A percentile compares a stretch with the other conserved stretches of the same genome.
These are phyloP conservation scores for Pseudococcus longispinus DNA, from an alignment of 2,888 invertebrate species.

Conservation along the genomic window DNA sequence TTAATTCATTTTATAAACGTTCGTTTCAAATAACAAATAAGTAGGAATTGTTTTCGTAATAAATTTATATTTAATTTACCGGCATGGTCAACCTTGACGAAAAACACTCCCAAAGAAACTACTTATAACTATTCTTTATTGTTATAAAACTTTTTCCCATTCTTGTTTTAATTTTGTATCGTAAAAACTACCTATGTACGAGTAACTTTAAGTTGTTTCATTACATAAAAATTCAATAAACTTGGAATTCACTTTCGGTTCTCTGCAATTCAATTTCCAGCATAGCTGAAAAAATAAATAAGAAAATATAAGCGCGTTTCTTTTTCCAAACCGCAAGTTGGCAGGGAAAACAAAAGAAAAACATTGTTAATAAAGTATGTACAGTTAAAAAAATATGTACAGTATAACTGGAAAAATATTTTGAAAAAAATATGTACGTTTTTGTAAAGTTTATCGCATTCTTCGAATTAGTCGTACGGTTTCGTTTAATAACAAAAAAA, in stretches of 20 bases:
- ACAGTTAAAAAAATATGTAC: background rate
- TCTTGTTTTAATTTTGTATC: background rate
- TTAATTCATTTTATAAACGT: background rate
- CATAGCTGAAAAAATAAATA: slow-evolving; percentile 13
- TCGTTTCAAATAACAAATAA: background rate
- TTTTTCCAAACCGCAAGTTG: background rate
- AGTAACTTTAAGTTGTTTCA: background rate
- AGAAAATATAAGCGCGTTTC: background rate
- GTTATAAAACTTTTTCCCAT: background rate
- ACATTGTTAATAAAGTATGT: background rate
- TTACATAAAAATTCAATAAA: background rate
- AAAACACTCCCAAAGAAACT: background rate
- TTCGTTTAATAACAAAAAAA: background rate
- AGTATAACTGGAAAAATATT: background rate
- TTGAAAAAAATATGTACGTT: background rate
- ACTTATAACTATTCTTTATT: background rate
- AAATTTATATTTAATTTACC: background rate
- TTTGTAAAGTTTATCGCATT: slow-evolving; percentile 24
- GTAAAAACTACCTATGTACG: background rate
- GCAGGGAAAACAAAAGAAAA: background rate
- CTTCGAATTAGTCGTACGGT: background rate
- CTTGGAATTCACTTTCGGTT: background rate
- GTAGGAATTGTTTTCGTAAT: background rate
- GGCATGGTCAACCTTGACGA: background rate
- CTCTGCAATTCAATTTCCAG: background rate